phyloP scores from a whole-genome alignment of 30 jellyfish, hydroid and myxozoan species.

The Aurelia aurita region DNA sequence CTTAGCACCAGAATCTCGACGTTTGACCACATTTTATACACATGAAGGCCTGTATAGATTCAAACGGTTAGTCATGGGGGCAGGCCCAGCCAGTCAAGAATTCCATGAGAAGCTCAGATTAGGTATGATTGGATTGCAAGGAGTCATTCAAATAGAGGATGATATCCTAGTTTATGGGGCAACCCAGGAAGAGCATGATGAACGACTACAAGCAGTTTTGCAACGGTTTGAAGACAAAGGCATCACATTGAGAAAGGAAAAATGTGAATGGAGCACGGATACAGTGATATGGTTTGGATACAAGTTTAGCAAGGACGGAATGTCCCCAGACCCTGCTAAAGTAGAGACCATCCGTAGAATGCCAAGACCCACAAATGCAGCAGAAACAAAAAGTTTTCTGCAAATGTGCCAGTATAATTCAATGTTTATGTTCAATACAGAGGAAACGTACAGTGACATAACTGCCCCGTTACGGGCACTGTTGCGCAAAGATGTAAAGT shows the following conservation, averaged over 20 bases:
- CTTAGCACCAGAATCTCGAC: slow-evolving; percentile 6
- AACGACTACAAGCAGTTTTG: slow-evolving; percentile 14
- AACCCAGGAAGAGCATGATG: slow-evolving; percentile 19
- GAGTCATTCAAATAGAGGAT: slow-evolving; percentile 25
- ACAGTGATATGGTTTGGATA: slow-evolving; percentile 17
- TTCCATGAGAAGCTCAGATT: slow-evolving; percentile 37
- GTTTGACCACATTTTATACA: slow-evolving; percentile 29
- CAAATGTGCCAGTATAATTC: slow-evolving; percentile 51
- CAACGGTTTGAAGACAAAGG: slow-evolving; percentile 21
- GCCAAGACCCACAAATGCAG: slow-evolving; percentile 14
- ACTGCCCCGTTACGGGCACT: slow-evolving; percentile 49
- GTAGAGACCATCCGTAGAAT: slow-evolving; percentile 12
- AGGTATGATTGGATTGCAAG: slow-evolving; percentile 28
- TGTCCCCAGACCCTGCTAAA: slow-evolving; percentile 51
- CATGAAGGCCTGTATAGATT: slow-evolving; percentile 43
- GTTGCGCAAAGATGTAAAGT: slow-evolving; percentile 30
- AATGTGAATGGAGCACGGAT: slow-evolving; percentile 19
- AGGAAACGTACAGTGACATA: slow-evolving; percentile 32
- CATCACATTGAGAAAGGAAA: slow-evolving; percentile 20
- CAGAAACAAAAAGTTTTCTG: slow-evolving; percentile 19
- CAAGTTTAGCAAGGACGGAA: slow-evolving; percentile 30
- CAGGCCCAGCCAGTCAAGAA: slow-evolving; percentile 54
- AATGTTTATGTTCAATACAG: slow-evolving; percentile 17
- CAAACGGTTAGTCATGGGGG: slow-evolving; percentile 58
- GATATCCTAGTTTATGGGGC: slow-evolving; percentile 37